Percentiles rank a stretch among this genome's conserved stretches.
These are phyloP conservation scores for Macrosteles quadrilineatus DNA, from an alignment of 1,140 invertebrate species.

Conservation along the genomic window DNA sequence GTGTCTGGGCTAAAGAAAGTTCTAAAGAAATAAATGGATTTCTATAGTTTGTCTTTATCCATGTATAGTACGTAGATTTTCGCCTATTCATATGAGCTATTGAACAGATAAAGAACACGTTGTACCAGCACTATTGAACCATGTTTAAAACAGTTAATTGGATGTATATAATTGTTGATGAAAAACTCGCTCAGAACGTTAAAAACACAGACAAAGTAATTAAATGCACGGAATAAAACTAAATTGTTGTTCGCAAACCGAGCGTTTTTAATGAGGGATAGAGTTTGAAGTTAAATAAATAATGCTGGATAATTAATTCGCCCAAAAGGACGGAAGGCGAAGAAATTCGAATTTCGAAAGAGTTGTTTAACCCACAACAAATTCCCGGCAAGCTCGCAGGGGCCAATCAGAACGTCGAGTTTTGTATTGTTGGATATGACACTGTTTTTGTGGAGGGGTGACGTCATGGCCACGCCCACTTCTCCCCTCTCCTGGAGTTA, in stretches of 20 bases:
- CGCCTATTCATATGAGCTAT: no score
- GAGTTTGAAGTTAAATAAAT: constrained; percentile 11
- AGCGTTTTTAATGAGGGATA: neutral
- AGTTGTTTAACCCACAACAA: constrained; percentile 3
- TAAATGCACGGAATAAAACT: neutral
- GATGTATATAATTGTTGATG: no score
- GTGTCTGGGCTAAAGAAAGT: no score
- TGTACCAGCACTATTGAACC: no score
- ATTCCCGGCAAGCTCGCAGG: neutral
- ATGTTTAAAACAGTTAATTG: no score
- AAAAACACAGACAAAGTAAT: neutral
- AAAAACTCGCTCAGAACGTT: no score
- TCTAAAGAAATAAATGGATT: no score
- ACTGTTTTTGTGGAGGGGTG: constrained; percentile 9
- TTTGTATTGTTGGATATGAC: constrained; percentile 11
- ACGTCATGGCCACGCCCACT: constrained; percentile 8
- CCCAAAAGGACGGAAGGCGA: neutral
- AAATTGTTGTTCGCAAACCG: constrained; percentile 1
- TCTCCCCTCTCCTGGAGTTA: neutral
- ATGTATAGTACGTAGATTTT: no score
- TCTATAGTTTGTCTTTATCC: no score
- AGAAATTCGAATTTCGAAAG: constrained; percentile 3
- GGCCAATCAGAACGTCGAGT: neutral
- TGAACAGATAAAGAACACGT: no score
- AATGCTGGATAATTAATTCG: constrained; percentile 10